A percentile compares a stretch with the other conserved stretches of the same genome.
These are phyloP conservation scores for Emesis russula DNA, from an alignment of 2,888 invertebrate genomes.

Conservation along the genomic window DNA sequence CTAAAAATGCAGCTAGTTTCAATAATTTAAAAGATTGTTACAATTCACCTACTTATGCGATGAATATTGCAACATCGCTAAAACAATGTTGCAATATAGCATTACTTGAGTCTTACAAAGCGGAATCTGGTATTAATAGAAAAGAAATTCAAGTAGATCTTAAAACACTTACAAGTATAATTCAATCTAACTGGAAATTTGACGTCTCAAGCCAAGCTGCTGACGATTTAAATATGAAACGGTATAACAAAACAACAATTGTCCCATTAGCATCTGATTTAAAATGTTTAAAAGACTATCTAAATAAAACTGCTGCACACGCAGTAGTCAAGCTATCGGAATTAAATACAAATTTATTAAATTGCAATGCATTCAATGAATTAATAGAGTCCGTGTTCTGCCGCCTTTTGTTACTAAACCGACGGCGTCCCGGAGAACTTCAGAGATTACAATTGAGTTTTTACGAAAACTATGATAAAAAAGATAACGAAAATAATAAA, in stretches of 20 bases:
- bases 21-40: constrained; percentile 26
- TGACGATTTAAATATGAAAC: no score
- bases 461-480: constrained; percentile 43
- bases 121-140: no score
- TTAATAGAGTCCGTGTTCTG: constrained; percentile 23
- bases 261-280: constrained; percentile 68
- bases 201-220: no score
- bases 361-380: constrained; percentile 42
- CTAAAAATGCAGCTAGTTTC: constrained; percentile 43
- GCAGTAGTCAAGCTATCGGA: constrained; percentile 14
- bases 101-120: constrained; percentile 54
- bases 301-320: constrained; percentile 25
- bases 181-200: no score
- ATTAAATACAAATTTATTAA: constrained; percentile 35
- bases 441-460: constrained; percentile 55
- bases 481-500: constrained; percentile 50
- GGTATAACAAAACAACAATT: no score
- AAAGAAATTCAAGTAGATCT: no score
- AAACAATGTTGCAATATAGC: constrained; percentile 81
- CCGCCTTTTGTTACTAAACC: no score
- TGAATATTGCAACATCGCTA: constrained; percentile 71
- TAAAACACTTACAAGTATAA: no score
- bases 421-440: constrained; percentile 41
- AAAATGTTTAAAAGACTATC: constrained; percentile 74
- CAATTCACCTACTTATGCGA: constrained; percentile 72